Evolutionary conservation across 2,113 vertebrate genomes (phyloP), one percentile per base, ranked within the genome.

Genomic region (Osmerus eperlanus): DNA sequence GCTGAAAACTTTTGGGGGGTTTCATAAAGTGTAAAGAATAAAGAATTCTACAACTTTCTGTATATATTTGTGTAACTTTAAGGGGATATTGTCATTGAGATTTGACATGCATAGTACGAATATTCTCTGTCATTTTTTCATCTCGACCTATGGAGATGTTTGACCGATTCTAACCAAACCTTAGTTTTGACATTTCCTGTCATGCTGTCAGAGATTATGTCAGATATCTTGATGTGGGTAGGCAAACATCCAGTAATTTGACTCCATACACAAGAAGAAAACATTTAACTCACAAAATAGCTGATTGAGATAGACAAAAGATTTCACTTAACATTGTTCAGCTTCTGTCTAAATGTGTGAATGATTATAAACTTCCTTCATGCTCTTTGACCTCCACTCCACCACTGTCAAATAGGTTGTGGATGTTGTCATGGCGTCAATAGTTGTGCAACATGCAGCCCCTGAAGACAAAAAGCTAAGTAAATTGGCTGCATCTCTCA

Each of bases 341-440:
- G 7, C 41, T 47, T 12, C 41, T 47, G 41, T 47, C 41, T 47
- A 47, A 47, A 47, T 47, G 41, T 47, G 9, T 47, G 47, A 21
- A 4, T 21, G 15, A 23, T 3, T 63, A 59, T 47, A 52, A 21
- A 74, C 19, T 70, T 65, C 3, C 64, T 65, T 63, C 63, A 19
- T 64, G 74, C 41, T 47, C 41, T 47, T 47, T 47, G 41, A 7
- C 41, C 9, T 47, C 41, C 41, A 47, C 9, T 12, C 41, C 41
- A 47, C n/a, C 74, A 79, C 71, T 77, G 70, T 77, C 74, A 88
- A 80, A 81, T 83, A 81, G 70, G 75, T 72, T 66, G 70, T 16
- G 75, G 83, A 78, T 86, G 81, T 85, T 81, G 81, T 74, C 74
- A 76, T 71, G 41, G 64, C 2, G 41, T 47, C 9, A 47, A 47